Evolutionary conservation across 1,140 invertebrate species (phyloP).

Genomic region (silkworm (Bombyx mori)): ASM3026992v2 NC_085120.1:7661001-7661500

Average conservation of each 20-base stretch:
- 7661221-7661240: not conserved
- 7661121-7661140: conserved; percentile 94
- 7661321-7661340: conserved; percentile 56
- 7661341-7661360: not conserved
- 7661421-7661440: too few relatives aligned
- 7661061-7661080: conserved; percentile 95
- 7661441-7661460: too few relatives aligned
- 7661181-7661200: too few relatives aligned
- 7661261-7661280: conserved; percentile 96
- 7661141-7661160: conserved; percentile 79
- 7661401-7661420: too few relatives aligned
- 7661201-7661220: too few relatives aligned
- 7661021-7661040: conserved; percentile 28
- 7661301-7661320: conserved; percentile 92
- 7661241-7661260: conserved; percentile 80
- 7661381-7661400: not conserved
- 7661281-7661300: conserved; percentile 93
- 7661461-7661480: too few relatives aligned
- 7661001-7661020: not conserved
- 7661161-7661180: conserved; percentile 2
- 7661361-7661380: conserved; percentile 2
- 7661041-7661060: conserved; percentile 95
- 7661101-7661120: conserved; percentile 88
- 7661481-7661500: too few relatives aligned
- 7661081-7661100: conserved; percentile 93